These are phyloP conservation scores for Spheniscus humboldti DNA, from an alignment of 2,797 vertebrate species.

Conservation along the genomic window DNA sequence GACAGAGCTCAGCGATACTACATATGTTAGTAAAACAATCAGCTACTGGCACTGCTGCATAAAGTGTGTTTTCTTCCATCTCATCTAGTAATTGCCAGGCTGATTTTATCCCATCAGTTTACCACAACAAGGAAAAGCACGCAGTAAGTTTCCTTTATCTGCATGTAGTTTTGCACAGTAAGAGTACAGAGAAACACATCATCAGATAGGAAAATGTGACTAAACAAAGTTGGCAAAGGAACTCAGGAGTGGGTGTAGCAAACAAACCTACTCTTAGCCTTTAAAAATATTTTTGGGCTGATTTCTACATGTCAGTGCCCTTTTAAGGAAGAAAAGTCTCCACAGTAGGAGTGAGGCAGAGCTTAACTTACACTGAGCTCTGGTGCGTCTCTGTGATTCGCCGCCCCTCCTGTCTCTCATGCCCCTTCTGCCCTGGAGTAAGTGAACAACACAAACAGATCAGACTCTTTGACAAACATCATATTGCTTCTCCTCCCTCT, in stretches of 20 bases:
- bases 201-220: conserved; percentile 57
- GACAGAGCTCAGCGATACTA: background rate
- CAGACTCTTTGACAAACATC: background rate
- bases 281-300: conserved; percentile 58
- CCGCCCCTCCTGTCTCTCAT: conserved; percentile 74
- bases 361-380: conserved; percentile 67
- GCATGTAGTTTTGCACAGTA: background rate
- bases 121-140: conserved; percentile 34
- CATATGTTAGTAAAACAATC: background rate
- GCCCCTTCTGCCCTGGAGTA: conserved; percentile 75
- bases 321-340: conserved; percentile 63
- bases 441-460: conserved; percentile 54
- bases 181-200: conserved; percentile 24
- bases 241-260: conserved; percentile 51
- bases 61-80: background rate
- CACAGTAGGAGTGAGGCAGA: conserved; percentile 34
- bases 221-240: conserved; percentile 56
- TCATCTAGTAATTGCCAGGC: conserved; percentile 12
- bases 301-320: conserved; percentile 57
- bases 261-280: conserved; percentile 57
- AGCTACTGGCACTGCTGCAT: background rate
- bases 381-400: conserved; percentile 70
- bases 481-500: background rate
- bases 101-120: conserved; percentile 24
- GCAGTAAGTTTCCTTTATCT: conserved; percentile 25